A percentile compares a stretch with the other conserved stretches of the same genome.
Conservation (phyloP, 2,113 vertebrate species). For the Nestor notabilis region DNA sequence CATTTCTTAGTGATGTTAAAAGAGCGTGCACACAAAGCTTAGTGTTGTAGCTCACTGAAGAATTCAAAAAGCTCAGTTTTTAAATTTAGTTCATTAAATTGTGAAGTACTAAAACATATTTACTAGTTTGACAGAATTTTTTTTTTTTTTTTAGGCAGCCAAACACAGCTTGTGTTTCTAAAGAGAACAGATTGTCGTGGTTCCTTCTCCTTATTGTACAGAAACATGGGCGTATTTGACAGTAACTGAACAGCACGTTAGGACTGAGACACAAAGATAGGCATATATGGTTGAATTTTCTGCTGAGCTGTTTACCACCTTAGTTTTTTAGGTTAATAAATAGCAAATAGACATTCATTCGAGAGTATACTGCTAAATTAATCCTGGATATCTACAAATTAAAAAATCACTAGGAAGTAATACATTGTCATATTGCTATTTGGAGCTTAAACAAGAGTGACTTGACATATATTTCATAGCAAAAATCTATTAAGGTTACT, state of each 20-base stretch:
- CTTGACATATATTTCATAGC: background rate
- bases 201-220: slow-evolving; percentile 50
- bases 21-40: background rate
- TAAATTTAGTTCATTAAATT: slow-evolving; percentile 46
- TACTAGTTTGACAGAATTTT: slow-evolving; percentile 61
- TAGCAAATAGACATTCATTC: background rate
- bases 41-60: background rate
- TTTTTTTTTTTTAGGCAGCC: slow-evolving; percentile 47
- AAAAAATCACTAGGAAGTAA: background rate
- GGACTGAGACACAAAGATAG: background rate
- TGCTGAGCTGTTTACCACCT: background rate
- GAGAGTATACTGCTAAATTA: background rate
- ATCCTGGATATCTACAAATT: background rate
- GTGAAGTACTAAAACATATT: slow-evolving; percentile 64
- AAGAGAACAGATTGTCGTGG: slow-evolving; percentile 66
- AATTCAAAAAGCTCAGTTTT: background rate
- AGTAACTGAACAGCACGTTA: background rate
- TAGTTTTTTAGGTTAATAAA: background rate
- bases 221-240: slow-evolving; percentile 51
- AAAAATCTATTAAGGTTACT: background rate
- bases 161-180: slow-evolving; percentile 78
- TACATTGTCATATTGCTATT: background rate
- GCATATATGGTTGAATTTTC: background rate
- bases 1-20: background rate
- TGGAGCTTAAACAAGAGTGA: background rate